Evolutionary conservation across 1,140 invertebrate species (phyloP), one percentile per base, ranked within the genome.

Genomic region (Hylyphantes graminicola): DNA sequence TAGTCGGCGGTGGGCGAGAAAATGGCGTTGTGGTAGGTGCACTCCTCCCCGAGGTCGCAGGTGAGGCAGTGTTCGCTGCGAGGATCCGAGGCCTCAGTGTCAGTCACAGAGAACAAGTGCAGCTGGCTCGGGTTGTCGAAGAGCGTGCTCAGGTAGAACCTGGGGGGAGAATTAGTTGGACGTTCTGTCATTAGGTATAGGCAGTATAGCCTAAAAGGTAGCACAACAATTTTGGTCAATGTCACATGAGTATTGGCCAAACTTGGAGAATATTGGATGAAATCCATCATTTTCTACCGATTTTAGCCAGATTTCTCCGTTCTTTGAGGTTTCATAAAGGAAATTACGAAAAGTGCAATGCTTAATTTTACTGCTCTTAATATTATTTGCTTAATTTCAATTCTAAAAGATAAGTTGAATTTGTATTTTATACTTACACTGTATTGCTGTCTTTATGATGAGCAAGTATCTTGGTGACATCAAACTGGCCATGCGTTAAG

Each of bases 71-170:
- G 91, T 0, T 94, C 93, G 17, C 92, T 89, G 78, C 92, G 90
- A 0, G 93, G 93, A 21, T 93, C 92, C 55, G 93, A 90, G 0
- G 94, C 93, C 8, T 93, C 93, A 11, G 78, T 87, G 73, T 92
- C 88, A 89, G 91, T 90, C 2, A 95, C 93, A 64, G 94, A 92
- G 90, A 96, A 97, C 19, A 98, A 89, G 87, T 97, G 96, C 87
- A 95, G 92, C 87, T 97, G 93, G 10, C 94, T 93, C 7, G 96
- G 94, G 87, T 94, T 92, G 10, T 92, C 92, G 87, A 94, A 92
- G 0, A 95, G 94, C 81, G 95, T 95, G 7, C 93, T 95, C 80
- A 96, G 91, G 90, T 94, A 98, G 89, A 96, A 97, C 86, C 96
- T 97, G 89, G 48, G 87, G 87, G 87, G 11, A 55, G 19, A 67